phyloP scores from a whole-genome alignment of 2,113 vertebrate genomes.

The Tenebrosternarchus preto region DNA sequence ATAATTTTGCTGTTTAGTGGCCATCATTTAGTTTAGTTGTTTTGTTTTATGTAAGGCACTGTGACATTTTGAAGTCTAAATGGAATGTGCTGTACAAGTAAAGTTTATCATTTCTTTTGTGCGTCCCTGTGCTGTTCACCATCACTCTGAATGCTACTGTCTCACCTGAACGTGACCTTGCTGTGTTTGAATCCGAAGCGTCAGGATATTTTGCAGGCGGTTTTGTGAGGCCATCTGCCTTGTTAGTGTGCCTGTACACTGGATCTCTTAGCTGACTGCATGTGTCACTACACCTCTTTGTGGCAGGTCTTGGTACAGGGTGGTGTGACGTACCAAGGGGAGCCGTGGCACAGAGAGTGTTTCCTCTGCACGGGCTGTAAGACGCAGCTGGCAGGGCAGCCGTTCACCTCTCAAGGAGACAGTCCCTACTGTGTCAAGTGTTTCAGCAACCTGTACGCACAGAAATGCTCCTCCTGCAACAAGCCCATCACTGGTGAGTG shows the following conservation, averaged over 20 bases:
- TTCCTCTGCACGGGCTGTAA: slow-evolving; percentile 89
- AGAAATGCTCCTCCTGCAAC: slow-evolving; percentile 89
- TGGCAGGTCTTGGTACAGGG: slow-evolving; percentile 89
- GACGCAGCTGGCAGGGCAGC: slow-evolving; percentile 84
- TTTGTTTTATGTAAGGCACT: not conserved
- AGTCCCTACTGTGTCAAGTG: slow-evolving; percentile 91
- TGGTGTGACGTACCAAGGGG: slow-evolving; percentile 90
- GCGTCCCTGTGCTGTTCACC: not conserved
- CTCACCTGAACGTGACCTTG: not conserved
- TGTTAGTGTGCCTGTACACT: not conserved
- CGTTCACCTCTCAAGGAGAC: slow-evolving; percentile 94
- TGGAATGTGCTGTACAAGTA: not conserved
- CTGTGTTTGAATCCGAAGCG: not conserved
- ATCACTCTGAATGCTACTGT: not conserved
- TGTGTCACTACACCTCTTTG: not conserved
- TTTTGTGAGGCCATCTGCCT: not conserved
- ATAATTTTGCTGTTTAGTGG: not conserved
- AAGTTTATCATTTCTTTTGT: too few relatives aligned
- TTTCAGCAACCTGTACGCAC: slow-evolving; percentile 92
- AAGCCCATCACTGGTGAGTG: slow-evolving; percentile 91
- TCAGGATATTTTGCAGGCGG: not conserved
- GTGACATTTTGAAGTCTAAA: not conserved
- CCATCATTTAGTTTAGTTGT: not conserved
- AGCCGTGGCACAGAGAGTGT: slow-evolving; percentile 95
- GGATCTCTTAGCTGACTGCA: not conserved